These are phyloP conservation scores for Pangasianodon gigas DNA, from an alignment of 2,113 vertebrate species.

Conservation along the genomic window DNA sequence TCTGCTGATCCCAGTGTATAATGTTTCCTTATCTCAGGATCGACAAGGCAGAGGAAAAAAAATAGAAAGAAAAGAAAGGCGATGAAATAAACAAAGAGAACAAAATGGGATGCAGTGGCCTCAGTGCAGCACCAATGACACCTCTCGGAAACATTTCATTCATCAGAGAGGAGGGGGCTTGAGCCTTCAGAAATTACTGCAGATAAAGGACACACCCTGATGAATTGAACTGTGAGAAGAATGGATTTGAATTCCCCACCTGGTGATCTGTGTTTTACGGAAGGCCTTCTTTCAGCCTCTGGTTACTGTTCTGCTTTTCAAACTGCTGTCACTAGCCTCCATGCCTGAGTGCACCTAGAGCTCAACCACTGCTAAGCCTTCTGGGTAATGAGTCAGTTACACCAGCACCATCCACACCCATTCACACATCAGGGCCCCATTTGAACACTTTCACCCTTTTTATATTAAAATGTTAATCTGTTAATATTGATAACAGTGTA, in stretches of 20 bases:
- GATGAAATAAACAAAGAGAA: constrained; percentile 36
- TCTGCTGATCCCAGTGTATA: constrained; percentile 20
- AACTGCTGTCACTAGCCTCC: constrained; percentile 45
- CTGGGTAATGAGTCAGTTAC: background rate
- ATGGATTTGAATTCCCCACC: constrained; percentile 59
- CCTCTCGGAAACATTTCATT: constrained; percentile 65
- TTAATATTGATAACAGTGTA: background rate
- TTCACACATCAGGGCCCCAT: background rate
- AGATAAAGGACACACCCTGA: constrained; percentile 60
- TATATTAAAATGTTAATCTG: background rate
- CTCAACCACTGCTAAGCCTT: background rate
- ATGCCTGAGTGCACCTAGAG: constrained; percentile 23
- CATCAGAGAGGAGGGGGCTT: constrained; percentile 59
- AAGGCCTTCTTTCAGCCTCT: constrained; percentile 32
- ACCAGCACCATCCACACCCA: background rate
- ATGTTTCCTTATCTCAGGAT: constrained; percentile 22
- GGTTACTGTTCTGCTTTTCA: constrained; percentile 40
- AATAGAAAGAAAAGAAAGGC: background rate
- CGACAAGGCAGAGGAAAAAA: background rate
- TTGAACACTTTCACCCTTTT: background rate
- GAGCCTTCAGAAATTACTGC: constrained; percentile 60
- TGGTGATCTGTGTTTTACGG: constrained; percentile 38
- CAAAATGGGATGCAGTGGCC: constrained; percentile 42
- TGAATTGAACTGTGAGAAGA: constrained; percentile 60
- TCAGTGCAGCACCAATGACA: constrained; percentile 53